phyloP scores from a whole-genome alignment of 1,140 invertebrate species.

The Bombyx mandarina region DNA sequence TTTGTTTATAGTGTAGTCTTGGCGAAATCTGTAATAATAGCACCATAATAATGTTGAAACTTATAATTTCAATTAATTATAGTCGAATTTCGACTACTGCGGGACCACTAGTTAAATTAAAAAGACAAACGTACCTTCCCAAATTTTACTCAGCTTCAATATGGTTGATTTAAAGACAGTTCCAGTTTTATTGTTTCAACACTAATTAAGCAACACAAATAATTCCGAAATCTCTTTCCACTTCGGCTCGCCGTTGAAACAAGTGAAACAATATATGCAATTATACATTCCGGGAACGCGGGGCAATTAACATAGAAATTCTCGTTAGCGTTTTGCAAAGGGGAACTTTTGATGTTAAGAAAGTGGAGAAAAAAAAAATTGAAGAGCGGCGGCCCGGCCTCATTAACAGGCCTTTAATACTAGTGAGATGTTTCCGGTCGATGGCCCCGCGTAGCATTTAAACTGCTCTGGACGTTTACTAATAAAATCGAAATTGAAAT shows the following conservation, averaged over 20 bases:
- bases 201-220: constrained; percentile 36
- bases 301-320: constrained; percentile 62
- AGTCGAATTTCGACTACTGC: too few species aligned
- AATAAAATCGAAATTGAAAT: too few species aligned
- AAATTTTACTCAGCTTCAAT: not conserved
- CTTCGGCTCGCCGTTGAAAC: constrained; percentile 26
- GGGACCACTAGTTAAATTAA: not conserved
- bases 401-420: constrained; percentile 59
- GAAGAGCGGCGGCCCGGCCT: constrained; percentile 42
- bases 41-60: too few species aligned
- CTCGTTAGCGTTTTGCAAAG: constrained; percentile 57
- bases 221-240: constrained; percentile 34
- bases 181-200: constrained; percentile 23
- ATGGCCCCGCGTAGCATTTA: constrained; percentile 16
- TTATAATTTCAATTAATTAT: too few species aligned
- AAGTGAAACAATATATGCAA: constrained; percentile 55
- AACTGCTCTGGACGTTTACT: too few species aligned
- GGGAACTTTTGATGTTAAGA: constrained; percentile 60
- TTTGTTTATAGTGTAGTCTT: too few species aligned
- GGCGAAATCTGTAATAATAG: too few species aligned
- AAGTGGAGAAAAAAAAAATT: constrained; percentile 50
- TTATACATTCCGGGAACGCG: constrained; percentile 46
- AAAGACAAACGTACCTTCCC: not conserved
- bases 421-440: constrained; percentile 40
- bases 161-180: too few species aligned